These are phyloP conservation scores for Cavia porcellus DNA, from an alignment of 2,113 vertebrate species.

Conservation along the genomic window DNA sequence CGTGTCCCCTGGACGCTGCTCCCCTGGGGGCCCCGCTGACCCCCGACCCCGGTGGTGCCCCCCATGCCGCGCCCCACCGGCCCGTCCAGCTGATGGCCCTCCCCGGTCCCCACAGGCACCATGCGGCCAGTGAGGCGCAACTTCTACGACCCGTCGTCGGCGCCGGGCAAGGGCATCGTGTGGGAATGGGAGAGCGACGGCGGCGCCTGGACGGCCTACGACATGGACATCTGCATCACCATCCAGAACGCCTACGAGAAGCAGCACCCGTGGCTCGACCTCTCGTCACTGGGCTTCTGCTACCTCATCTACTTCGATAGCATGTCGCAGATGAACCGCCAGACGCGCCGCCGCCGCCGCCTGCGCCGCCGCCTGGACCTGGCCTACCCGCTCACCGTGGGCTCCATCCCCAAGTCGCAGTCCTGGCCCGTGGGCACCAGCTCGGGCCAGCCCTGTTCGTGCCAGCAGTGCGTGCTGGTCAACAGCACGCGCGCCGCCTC, in stretches of 20 bases:
- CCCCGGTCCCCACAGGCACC: slow-evolving; percentile 89
- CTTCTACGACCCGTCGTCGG: slow-evolving; percentile 97
- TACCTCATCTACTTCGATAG: slow-evolving; percentile 98
- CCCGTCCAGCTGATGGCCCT: not conserved
- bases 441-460: slow-evolving; percentile 95
- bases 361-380: slow-evolving; percentile 97
- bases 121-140: slow-evolving; percentile 96
- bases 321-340: slow-evolving; percentile 98
- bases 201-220: slow-evolving; percentile 96
- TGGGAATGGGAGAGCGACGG: slow-evolving; percentile 99
- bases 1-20: not conserved
- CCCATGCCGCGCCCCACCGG: not conserved
- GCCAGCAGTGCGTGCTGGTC: slow-evolving; percentile 97
- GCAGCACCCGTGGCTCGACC: slow-evolving; percentile 98
- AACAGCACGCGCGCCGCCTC: slow-evolving; percentile 97
- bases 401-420: slow-evolving; percentile 98
- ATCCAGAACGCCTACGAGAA: slow-evolving; percentile 99
- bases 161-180: slow-evolving; percentile 97
- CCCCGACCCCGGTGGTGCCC: not conserved
- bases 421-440: slow-evolving; percentile 97
- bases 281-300: slow-evolving; percentile 97
- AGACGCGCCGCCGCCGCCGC: slow-evolving; percentile 95
- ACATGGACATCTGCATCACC: slow-evolving; percentile 98
- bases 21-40: not conserved
- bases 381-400: slow-evolving; percentile 97